phyloP scores from a whole-genome alignment of 2,113 vertebrate species.

The Hipposideros armiger region DNA sequence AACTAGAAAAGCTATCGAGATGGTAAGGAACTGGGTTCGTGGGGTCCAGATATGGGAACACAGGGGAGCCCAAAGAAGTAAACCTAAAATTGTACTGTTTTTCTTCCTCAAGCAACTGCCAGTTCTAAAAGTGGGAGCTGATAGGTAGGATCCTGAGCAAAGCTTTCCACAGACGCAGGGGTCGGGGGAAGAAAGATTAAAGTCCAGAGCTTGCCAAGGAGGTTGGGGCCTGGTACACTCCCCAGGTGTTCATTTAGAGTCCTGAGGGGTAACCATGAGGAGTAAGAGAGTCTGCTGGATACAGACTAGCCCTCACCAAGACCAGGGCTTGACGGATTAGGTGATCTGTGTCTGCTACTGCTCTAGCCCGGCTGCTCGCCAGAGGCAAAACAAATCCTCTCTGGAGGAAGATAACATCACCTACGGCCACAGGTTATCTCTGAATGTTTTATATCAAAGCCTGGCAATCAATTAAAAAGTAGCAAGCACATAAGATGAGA shows the following conservation, averaged over 20 bases:
- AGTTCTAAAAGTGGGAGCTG: neutral
- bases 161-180: neutral
- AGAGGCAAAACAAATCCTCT: neutral
- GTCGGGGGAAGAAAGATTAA: neutral
- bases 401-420: neutral
- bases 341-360: neutral
- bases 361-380: neutral
- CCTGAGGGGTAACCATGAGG: neutral
- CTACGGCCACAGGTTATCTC: neutral
- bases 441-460: neutral
- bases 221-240: neutral
- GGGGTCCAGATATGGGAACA: neutral
- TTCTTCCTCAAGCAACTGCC: neutral
- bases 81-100: neutral
- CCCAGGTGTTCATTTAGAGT: neutral
- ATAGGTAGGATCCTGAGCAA: neutral
- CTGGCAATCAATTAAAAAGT: neutral
- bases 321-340: neutral
- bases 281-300: neutral
- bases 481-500: neutral
- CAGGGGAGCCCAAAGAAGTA: neutral
- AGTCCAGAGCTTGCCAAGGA: neutral
- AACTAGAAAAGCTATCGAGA: neutral
- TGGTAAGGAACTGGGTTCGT: neutral
- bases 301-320: neutral